phyloP scores from a whole-genome alignment of 2,888 invertebrate species.

The Mesopsocus fuscifrons region DNA sequence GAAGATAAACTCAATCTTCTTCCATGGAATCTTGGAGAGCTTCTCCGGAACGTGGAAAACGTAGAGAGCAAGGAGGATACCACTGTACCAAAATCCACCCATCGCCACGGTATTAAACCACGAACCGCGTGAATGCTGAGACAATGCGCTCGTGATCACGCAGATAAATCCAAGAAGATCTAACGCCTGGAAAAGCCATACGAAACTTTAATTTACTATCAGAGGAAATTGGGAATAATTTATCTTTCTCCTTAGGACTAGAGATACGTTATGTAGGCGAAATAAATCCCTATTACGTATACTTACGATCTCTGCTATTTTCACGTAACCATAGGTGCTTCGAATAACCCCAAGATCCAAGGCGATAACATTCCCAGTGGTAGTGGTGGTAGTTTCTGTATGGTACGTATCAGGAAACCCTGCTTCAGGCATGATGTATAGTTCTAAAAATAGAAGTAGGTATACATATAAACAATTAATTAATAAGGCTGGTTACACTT shows the following conservation, averaged over 20 bases:
- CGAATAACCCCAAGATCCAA: constrained; percentile 52
- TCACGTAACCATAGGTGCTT: constrained; percentile 56
- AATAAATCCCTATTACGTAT: too few species aligned
- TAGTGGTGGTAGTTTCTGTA: constrained; percentile 38
- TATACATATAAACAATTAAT: not conserved
- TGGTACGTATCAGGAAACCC: constrained; percentile 58
- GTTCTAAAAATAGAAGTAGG: not conserved
- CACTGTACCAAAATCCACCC: constrained; percentile 71
- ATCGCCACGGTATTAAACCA: constrained; percentile 66
- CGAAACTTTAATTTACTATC: constrained; percentile 19
- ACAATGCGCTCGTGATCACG: constrained; percentile 40
- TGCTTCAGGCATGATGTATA: constrained; percentile 26
- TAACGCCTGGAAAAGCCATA: constrained; percentile 31
- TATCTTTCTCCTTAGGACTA: not conserved
- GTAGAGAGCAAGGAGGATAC: constrained; percentile 57
- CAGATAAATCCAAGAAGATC: constrained; percentile 66
- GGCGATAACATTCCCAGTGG: constrained; percentile 40
- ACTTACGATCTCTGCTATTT: constrained; percentile 57
- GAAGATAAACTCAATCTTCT: constrained; percentile 57
- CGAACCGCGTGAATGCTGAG: constrained; percentile 36
- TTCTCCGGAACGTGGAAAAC: constrained; percentile 74
- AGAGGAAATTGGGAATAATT: not conserved
- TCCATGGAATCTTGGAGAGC: constrained; percentile 69
- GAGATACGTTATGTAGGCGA: too few species aligned
- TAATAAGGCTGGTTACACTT: too few species aligned